phyloP scores from a whole-genome alignment of 1,140 invertebrate genomes.

The Rhagoletis pomonella region DNA sequence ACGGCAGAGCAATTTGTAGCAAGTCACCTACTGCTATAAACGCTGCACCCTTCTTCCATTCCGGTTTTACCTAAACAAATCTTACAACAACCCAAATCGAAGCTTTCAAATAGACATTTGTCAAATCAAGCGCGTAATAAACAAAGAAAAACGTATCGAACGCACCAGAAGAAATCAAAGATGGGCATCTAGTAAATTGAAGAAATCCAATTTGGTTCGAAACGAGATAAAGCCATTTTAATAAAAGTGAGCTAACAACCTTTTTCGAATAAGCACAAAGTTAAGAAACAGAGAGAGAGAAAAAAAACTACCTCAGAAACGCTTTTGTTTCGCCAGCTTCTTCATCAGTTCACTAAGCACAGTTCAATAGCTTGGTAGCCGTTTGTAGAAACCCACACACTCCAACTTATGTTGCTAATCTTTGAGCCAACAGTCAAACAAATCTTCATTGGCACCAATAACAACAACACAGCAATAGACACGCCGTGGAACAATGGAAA shows the following conservation, averaged over 20 bases:
- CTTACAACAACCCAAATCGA: neutral
- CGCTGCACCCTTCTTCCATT: no score
- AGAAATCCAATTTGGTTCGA: constrained; percentile 43
- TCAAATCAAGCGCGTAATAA: constrained; percentile 29
- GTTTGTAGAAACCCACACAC: neutral
- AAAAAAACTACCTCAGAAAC: neutral
- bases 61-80: neutral
- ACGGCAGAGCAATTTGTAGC: no score
- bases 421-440: constrained; percentile 41
- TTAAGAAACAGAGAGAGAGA: neutral
- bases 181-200: constrained; percentile 39
- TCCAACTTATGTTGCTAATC: constrained; percentile 16
- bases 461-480: constrained; percentile 42
- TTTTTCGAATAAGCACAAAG: neutral
- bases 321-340: constrained; percentile 36
- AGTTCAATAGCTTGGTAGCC: constrained; percentile 26
- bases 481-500: constrained; percentile 26
- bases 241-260: constrained; percentile 45
- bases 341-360: constrained; percentile 28
- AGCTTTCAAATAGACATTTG: constrained; percentile 3
- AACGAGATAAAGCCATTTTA: constrained; percentile 52
- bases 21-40: no score
- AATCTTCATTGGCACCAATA: constrained; percentile 32
- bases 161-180: neutral
- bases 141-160: constrained; percentile 43